Evolutionary conservation across 2,888 invertebrate genomes (phyloP), one percentile per base, ranked within the genome.

Genomic region (Exephanes ischioxanthus): DNA sequence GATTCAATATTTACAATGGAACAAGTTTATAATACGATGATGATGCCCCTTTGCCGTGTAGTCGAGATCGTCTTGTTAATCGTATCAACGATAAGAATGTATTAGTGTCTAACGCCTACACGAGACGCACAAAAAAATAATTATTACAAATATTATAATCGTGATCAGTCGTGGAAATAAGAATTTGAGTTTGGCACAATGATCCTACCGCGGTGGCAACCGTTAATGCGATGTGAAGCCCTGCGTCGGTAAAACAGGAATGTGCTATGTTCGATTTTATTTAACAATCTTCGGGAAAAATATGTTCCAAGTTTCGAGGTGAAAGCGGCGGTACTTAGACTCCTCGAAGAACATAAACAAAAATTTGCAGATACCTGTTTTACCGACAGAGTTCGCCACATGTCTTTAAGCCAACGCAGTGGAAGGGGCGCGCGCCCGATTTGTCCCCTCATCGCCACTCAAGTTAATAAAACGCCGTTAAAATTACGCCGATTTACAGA

Each of bases 1-100:
- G 58, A 30, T 48, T 48, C 26, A 55, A 67, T 80, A 84, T 84
- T 81, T 84, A 84, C 84, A 84, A 68, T 84, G 67, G 67, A 73
- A 73, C 66, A 58, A 81, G 48, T 48, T 48, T 41, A 41, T 9
- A 16, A 30, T 48, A 63, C 63, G 41, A 73, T 37, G 72, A 73
- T 58, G 26, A 75, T 63, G 58, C 55, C 41, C 58, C 63, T 61
- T 48, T 61, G 45, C 73, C 61, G 61, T 33, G 61, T 61, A 61
- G 61, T 73, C 45, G 73, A 73, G 73, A 73, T 73, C 73, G 30
- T 61, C 30, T 73, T 48, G 48, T 63, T 48, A 75, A 63, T n/a
- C 48, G 75, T 22, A 58, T 48, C 48, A 51, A 75, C 63, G 19
- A 61, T 48, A 22, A 53, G 30, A 71, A 14, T 71, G 51, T n/a